Percentiles rank a stretch among this genome's conserved stretches.
These are phyloP conservation scores for Hyperoplus lanceolatus DNA, from an alignment of 2,797 vertebrate genomes.

Conservation along the genomic window DNA sequence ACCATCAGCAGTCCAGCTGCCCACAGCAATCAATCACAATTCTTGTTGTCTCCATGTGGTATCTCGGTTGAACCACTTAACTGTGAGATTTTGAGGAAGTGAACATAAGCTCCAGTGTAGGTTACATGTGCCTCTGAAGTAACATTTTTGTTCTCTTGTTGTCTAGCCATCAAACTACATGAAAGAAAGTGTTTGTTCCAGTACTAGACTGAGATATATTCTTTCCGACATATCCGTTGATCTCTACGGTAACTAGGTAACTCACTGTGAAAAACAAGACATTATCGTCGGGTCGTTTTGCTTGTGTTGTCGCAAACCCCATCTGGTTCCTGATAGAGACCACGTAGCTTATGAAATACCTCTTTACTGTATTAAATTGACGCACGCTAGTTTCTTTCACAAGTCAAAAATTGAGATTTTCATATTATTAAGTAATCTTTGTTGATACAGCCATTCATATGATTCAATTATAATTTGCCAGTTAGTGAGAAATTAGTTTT, in stretches of 20 bases:
- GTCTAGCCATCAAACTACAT: conserved; percentile 10
- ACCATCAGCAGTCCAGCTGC: not conserved
- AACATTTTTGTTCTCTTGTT: not conserved
- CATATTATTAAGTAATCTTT: conserved; percentile 4
- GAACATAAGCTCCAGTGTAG: not conserved
- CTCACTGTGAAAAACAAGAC: not conserved
- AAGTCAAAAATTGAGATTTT: not conserved
- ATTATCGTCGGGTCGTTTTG: not conserved
- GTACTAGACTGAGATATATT: not conserved
- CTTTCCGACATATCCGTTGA: not conserved
- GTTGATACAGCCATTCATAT: no score
- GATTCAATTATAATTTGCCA: conserved; percentile 27
- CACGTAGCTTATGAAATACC: not conserved
- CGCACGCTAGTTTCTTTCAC: not conserved
- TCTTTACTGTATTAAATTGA: not conserved
- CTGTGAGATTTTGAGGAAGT: not conserved
- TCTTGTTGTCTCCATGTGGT: not conserved
- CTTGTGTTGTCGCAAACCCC: not conserved
- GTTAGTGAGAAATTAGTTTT: conserved; percentile 4
- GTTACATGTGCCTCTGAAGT: not conserved
- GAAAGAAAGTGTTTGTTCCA: conserved; percentile 2
- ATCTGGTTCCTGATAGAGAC: not conserved
- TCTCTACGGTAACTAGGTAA: not conserved
- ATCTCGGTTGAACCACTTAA: not conserved
- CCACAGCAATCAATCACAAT: not conserved